A percentile compares a stretch with the other conserved stretches of the same genome.
These are phyloP conservation scores for Caligus rogercresseyi DNA, from an alignment of 1,140 invertebrate genomes.

Conservation along the genomic window DNA sequence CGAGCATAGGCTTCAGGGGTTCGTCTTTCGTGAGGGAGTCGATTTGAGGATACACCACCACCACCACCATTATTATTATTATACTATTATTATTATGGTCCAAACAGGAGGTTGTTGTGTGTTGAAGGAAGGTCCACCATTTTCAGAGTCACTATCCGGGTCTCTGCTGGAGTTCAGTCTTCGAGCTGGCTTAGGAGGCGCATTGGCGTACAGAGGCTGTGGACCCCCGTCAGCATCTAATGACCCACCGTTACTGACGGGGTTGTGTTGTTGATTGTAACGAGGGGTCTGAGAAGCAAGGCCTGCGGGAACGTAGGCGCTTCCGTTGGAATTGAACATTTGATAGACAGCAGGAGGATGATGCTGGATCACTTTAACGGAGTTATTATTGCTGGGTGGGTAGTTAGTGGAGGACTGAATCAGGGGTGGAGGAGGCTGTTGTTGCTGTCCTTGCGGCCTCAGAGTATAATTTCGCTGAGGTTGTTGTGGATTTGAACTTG, in stretches of 20 bases:
- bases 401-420: not conserved
- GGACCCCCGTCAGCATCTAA: conserved; percentile 5
- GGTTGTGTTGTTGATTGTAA: conserved; percentile 4
- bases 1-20: conserved; percentile 63
- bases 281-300: not conserved
- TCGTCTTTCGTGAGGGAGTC: conserved; percentile 38
- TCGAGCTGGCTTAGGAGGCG: conserved; percentile 57
- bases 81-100: no score
- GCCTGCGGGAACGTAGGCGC: not conserved
- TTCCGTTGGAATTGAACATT: conserved; percentile 10
- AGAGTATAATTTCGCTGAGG: not conserved
- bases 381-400: not conserved
- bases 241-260: not conserved
- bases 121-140: conserved; percentile 12
- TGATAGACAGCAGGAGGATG: conserved; percentile 8
- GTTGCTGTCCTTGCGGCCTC: no score
- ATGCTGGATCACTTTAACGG: conserved; percentile 10
- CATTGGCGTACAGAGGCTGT: conserved; percentile 67
- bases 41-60: conserved; percentile 8
- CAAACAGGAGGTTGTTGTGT: not conserved
- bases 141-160: conserved; percentile 20
- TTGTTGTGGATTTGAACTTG: not conserved
- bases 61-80: no score
- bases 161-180: conserved; percentile 44
- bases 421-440: not conserved